Evolutionary conservation across 2,888 invertebrate genomes (phyloP), one percentile per base, ranked within the genome.

Genomic region (Macrophya annulata): DNA sequence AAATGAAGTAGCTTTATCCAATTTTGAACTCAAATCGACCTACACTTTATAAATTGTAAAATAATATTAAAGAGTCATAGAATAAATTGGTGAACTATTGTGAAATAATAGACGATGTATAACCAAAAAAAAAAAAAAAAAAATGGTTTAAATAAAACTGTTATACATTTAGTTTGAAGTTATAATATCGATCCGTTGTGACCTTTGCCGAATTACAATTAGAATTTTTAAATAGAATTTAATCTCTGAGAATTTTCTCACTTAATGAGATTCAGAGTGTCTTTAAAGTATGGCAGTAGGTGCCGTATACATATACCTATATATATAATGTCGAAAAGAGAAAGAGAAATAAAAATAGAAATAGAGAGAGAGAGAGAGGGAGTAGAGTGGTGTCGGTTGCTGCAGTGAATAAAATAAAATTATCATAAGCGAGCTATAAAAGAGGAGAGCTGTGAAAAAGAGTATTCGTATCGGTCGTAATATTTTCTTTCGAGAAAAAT

Each of bases 401-500:
- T 37, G 81, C 40, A 55, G 6, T 17, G 81, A 81, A 81, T 81
- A 62, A 88, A 88, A 89, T 90, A 90, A 91, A 90, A 91, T 91
- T 91, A 91, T 89, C 91, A 91, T 91, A 90, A 90, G 88, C 71
- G 86, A 86, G 87, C 91, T 87, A 91, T 91, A 91, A 91, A 91
- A 88, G 88, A 90, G 87, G 88, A 87, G 86, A 86, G 88, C 87
- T 89, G 90, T 89, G 31, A 89, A 89, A 89, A 90, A 90, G 88
- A 89, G 89, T 90, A 89, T 90, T 91, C 89, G 89, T 89, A 83
- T 86, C 77, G 89, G 86, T 90, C 68, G 89, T 89, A 88, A 88
- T 90, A 90, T 90, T 88, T 88, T 90, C 88, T 89, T 89, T 65
- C 48, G 31, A 31, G 21, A 51, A 62, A 21, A 81, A 45, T 77